Conservation (phyloP, 2,888 invertebrate genomes). For the Lithosia quadra region DNA sequence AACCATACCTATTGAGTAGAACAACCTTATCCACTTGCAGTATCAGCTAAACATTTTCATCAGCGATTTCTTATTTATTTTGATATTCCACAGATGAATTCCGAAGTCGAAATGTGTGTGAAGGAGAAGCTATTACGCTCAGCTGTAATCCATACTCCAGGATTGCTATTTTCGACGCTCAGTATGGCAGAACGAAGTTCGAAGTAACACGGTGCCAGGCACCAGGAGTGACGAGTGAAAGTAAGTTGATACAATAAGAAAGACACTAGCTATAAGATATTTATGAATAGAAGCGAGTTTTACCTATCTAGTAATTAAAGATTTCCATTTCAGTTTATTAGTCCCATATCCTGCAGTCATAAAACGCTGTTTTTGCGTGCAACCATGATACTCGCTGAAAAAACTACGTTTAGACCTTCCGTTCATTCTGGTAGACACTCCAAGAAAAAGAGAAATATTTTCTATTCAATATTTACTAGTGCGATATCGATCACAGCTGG, state of each 20-base stretch:
- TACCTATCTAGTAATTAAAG: too few relatives aligned
- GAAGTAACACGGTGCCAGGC: constrained; percentile 93
- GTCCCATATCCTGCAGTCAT: too few relatives aligned
- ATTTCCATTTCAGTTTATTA: too few relatives aligned
- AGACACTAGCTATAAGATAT: not conserved
- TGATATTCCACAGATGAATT: constrained; percentile 91
- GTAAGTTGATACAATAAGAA: constrained; percentile 85
- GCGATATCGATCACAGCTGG: not conserved
- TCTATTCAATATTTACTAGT: not conserved
- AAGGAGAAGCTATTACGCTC: constrained; percentile 93
- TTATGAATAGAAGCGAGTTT: too few relatives aligned
- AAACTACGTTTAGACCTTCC: too few relatives aligned
- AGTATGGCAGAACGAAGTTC: constrained; percentile 93
- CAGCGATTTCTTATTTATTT: not conserved
- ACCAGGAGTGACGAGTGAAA: constrained; percentile 92
- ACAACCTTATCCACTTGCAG: too few relatives aligned
- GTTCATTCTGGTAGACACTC: not conserved
- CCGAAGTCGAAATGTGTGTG: constrained; percentile 95
- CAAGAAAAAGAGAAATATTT: not conserved
- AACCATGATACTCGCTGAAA: too few relatives aligned
- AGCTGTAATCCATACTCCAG: constrained; percentile 94
- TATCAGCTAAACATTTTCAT: not conserved
- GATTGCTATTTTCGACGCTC: constrained; percentile 95
- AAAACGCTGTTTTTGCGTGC: too few relatives aligned
- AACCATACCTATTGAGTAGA: too few relatives aligned